Percentiles rank a stretch among this genome's conserved stretches.
Evolutionary conservation across 2,797 vertebrate genomes (phyloP).

Genomic region (Paramormyrops hopkinsi): DNA sequence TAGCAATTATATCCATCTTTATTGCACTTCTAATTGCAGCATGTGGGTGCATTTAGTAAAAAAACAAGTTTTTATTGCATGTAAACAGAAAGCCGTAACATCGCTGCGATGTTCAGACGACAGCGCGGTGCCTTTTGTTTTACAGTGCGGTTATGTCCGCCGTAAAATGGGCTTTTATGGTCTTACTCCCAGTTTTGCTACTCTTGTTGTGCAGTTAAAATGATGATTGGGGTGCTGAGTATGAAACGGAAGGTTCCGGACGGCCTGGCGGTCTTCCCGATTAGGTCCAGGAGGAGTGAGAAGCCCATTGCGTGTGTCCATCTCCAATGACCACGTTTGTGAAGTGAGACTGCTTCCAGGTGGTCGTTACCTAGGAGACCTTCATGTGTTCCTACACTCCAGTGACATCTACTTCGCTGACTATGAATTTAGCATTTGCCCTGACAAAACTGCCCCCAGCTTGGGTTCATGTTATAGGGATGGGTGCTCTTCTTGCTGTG

Average conservation of each 20-base stretch:
- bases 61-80: conserved; percentile 17
- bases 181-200: neutral
- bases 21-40: neutral
- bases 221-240: neutral
- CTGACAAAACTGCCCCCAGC: neutral
- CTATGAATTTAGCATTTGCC: neutral
- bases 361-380: neutral
- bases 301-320: neutral
- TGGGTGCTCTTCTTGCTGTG: neutral
- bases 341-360: neutral
- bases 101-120: neutral
- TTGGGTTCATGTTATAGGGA: neutral
- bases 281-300: neutral
- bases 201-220: neutral
- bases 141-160: neutral
- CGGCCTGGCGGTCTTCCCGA: neutral
- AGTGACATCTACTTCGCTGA: neutral
- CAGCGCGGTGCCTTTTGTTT: neutral
- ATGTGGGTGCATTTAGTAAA: neutral
- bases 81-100: conserved; percentile 14
- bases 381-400: neutral
- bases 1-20: neutral
- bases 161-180: neutral
- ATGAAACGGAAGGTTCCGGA: neutral
- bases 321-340: neutral